These are phyloP conservation scores for Perdix hodgsoniae DNA, from an alignment of 2,797 vertebrate species.

Conservation along the genomic window DNA sequence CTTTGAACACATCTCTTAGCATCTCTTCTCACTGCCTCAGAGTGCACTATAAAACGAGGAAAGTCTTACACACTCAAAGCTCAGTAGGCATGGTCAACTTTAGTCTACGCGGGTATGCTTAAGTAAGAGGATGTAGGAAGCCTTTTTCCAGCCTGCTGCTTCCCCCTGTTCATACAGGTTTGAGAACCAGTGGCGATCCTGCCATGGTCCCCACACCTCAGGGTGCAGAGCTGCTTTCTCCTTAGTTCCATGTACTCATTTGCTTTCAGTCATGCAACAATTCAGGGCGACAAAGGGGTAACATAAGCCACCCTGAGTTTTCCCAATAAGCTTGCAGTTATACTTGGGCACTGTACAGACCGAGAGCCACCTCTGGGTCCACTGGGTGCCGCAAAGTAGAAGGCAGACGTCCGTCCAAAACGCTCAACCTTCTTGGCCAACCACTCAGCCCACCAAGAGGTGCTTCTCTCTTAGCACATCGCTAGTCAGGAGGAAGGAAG, in stretches of 20 bases:
- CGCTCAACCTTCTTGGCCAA: background rate
- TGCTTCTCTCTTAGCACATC: background rate
- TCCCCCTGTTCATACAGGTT: background rate
- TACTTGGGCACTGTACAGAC: too few relatives aligned
- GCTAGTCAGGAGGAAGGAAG: background rate
- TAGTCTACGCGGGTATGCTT: background rate
- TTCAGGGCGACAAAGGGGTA: background rate
- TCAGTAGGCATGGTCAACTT: background rate
- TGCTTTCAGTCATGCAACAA: background rate
- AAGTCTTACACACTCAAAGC: background rate
- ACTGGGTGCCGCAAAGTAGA: background rate
- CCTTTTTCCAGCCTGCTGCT: background rate
- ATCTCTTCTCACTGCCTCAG: background rate
- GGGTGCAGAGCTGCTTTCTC: background rate
- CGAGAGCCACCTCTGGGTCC: background rate
- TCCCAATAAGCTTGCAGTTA: background rate
- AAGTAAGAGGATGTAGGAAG: background rate
- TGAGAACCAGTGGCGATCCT: background rate
- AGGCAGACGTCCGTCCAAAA: background rate
- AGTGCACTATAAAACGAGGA: background rate
- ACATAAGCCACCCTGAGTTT: background rate
- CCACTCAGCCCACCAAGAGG: background rate
- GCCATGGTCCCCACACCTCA: background rate
- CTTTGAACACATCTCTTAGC: constrained; percentile 30
- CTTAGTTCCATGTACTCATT: background rate